Evolutionary conservation across 53 echinoderm and acorn worm genomes (phyloP).

Genomic region (Holothuria leucospilota): DNA sequence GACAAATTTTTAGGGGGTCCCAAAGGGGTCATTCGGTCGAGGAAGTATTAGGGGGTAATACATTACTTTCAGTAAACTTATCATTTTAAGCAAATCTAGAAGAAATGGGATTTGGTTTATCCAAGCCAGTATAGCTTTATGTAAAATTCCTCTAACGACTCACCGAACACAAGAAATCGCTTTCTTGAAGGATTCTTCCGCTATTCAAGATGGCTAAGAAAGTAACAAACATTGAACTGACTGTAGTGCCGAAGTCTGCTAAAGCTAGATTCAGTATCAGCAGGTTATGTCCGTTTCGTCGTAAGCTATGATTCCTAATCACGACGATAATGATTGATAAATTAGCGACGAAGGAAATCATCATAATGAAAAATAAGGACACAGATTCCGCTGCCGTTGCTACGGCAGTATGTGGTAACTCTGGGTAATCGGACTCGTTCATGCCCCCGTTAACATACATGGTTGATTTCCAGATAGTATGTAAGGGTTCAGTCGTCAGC

Average conservation of each 20-base stretch:
- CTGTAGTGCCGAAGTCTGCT: neutral
- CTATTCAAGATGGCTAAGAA: conserved; percentile 12
- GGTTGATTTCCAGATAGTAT: no score
- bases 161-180: conserved; percentile 6
- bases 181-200: neutral
- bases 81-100: no score
- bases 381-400: neutral
- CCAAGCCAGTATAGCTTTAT: neutral
- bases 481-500: no score
- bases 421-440: neutral
- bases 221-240: conserved; percentile 17
- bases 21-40: no score
- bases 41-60: no score
- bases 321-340: conserved; percentile 14
- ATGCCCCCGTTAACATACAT: no score
- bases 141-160: neutral
- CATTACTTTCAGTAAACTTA: no score
- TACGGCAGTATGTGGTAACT: neutral
- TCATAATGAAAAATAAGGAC: neutral
- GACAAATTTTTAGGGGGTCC: no score
- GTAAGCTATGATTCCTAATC: neutral
- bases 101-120: neutral
- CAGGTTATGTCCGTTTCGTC: conserved; percentile 33
- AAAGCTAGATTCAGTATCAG: conserved; percentile 29
- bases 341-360: neutral